Percentiles rank a stretch among this genome's conserved stretches.
Evolutionary conservation across 2,113 vertebrate genomes (phyloP).

Genomic region (Lophura nycthemera): DNA sequence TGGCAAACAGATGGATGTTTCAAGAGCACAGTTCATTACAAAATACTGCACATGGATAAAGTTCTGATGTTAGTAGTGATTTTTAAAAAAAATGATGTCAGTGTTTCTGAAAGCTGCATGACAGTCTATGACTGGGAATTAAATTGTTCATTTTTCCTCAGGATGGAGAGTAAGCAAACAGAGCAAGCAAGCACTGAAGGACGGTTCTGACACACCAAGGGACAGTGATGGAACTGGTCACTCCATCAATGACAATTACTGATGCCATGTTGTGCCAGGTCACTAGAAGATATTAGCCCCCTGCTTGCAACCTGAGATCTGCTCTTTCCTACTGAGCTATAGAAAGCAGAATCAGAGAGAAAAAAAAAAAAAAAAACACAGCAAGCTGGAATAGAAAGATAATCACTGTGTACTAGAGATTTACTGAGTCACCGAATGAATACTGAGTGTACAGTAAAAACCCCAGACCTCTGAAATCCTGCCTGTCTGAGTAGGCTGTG

Average conservation of each 20-base stretch:
- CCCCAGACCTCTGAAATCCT: neutral
- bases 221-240: neutral
- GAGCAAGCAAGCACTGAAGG: neutral
- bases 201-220: neutral
- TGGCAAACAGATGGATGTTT: neutral
- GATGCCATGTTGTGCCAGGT: neutral
- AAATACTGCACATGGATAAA: neutral
- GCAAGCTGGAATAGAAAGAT: neutral
- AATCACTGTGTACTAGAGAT: neutral
- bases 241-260: constrained; percentile 20
- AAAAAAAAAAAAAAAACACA: neutral
- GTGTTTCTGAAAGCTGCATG: neutral
- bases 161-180: neutral
- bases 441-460: neutral
- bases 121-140: neutral
- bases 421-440: neutral
- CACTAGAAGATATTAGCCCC: neutral
- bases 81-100: neutral
- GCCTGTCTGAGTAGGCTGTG: neutral
- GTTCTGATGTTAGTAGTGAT: neutral
- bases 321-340: neutral
- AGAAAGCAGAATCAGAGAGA: neutral
- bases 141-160: neutral
- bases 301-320: neutral
- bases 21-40: neutral